phyloP scores from a whole-genome alignment of 2,888 invertebrate genomes.

The Coelinius sp. region DNA sequence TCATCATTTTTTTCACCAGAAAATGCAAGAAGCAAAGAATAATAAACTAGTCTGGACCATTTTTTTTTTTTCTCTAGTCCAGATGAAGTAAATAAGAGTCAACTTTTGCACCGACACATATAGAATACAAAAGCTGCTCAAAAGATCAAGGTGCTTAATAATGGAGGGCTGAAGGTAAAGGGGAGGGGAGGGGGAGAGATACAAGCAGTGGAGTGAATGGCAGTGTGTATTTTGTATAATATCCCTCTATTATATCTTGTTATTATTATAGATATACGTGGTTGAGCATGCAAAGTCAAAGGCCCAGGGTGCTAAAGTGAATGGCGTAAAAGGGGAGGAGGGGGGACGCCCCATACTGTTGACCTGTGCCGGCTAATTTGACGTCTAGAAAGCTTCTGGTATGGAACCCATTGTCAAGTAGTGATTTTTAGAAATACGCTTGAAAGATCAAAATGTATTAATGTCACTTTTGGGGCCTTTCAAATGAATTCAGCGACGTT shows the following conservation, averaged over 20 bases:
- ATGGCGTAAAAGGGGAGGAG: conserved; percentile 20
- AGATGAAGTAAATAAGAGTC: conserved; percentile 14
- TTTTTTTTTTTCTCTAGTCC: not conserved
- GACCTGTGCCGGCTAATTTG: conserved; percentile 66
- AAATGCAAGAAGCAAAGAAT: too few species aligned
- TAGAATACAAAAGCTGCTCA: conserved; percentile 10
- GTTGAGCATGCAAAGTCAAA: conserved; percentile 38
- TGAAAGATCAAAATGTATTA: conserved; percentile 28
- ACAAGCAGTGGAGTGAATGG: conserved; percentile 29
- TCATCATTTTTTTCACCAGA: too few species aligned
- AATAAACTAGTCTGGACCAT: not conserved
- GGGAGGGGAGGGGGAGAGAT: not conserved
- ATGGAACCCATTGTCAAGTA: conserved; percentile 35
- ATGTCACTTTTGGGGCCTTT: not conserved
- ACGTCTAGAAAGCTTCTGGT: conserved; percentile 45
- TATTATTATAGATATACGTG: conserved; percentile 35
- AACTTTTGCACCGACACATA: conserved; percentile 19
- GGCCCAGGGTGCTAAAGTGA: not conserved
- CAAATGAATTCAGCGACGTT: not conserved
- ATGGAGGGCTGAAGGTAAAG: not conserved
- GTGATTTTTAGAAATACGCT: conserved; percentile 48
- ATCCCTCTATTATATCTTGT: conserved; percentile 36
- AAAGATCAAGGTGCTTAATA: conserved; percentile 27
- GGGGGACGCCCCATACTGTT: conserved; percentile 62
- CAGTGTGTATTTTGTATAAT: conserved; percentile 38